Conservation (phyloP, 2,113 vertebrate species). For the Takifugu flavidus region DNA sequence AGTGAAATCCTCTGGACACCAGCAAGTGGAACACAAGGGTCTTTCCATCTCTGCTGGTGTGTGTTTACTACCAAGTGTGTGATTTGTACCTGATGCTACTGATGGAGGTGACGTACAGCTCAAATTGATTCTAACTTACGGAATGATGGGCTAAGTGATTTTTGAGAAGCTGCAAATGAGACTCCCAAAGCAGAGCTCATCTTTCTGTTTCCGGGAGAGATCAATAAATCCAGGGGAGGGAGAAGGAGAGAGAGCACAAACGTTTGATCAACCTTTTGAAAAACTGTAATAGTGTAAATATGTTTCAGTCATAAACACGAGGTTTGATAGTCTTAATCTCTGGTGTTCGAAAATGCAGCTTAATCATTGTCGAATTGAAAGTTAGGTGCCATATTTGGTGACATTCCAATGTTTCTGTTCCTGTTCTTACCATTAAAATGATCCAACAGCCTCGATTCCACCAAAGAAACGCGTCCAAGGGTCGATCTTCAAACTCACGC, state of each 20-base stretch:
- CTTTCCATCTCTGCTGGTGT: too few relatives aligned
- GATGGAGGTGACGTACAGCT: conserved; percentile 30
- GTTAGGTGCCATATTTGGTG: too few relatives aligned
- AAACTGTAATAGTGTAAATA: too few relatives aligned
- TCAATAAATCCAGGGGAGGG: conserved; percentile 65
- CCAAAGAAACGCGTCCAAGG: too few relatives aligned
- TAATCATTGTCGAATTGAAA: too few relatives aligned
- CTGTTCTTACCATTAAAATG: too few relatives aligned
- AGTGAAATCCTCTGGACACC: conserved; percentile 14
- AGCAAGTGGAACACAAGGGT: conserved; percentile 7
- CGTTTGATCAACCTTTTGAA: not conserved
- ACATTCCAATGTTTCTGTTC: not conserved
- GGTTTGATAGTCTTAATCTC: too few relatives aligned
- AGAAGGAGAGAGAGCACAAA: conserved; percentile 3
- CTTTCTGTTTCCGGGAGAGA: conserved; percentile 74
- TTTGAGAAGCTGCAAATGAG: conserved; percentile 77
- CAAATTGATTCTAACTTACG: conserved; percentile 69
- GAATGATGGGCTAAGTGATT: conserved; percentile 75
- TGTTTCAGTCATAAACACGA: too few relatives aligned
- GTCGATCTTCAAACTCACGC: too few relatives aligned
- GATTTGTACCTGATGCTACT: conserved; percentile 11
- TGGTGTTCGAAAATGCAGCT: too few relatives aligned
- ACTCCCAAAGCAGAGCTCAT: conserved; percentile 69
- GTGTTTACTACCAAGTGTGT: not conserved
- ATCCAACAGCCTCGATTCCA: too few relatives aligned